These are phyloP conservation scores for Euzetes globulus DNA, from an alignment of 2,888 invertebrate genomes.

Conservation along the genomic window DNA sequence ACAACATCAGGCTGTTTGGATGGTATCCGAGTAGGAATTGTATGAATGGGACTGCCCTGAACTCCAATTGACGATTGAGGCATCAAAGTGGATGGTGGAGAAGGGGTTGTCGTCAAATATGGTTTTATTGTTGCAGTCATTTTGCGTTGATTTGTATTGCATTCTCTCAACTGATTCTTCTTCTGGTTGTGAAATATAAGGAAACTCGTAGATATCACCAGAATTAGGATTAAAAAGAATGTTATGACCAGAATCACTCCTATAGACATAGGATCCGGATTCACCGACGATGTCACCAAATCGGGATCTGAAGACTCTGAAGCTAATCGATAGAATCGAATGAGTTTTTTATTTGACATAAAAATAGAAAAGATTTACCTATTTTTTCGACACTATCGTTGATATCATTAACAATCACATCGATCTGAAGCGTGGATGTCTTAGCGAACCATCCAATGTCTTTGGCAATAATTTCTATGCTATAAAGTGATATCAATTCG, in stretches of 20 bases:
- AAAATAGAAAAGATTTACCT: neutral
- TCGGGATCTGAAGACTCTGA: constrained; percentile 17
- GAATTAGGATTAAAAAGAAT: constrained; percentile 80
- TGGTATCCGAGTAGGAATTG: neutral
- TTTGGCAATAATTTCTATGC: constrained; percentile 73
- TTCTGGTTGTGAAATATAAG: constrained; percentile 81
- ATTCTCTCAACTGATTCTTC: constrained; percentile 52
- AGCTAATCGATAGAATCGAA: neutral
- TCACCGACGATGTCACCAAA: constrained; percentile 65
- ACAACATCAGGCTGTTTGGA: constrained; percentile 21
- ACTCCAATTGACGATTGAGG: neutral
- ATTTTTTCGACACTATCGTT: constrained; percentile 53
- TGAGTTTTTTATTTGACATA: neutral
- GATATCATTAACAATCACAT: constrained; percentile 79
- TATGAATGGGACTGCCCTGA: neutral
- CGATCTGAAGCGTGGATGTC: constrained; percentile 68
- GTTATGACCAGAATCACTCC: constrained; percentile 88
- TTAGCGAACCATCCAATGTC: constrained; percentile 70
- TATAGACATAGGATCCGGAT: constrained; percentile 63
- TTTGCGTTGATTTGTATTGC: constrained; percentile 20
- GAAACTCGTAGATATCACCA: constrained; percentile 81
- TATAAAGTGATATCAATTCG: constrained; percentile 73
- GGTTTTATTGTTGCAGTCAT: constrained; percentile 9
- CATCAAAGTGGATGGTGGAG: neutral
- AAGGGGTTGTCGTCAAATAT: constrained; percentile 56